These are phyloP conservation scores for Petroica traversi DNA, from an alignment of 2,113 vertebrate species.

Conservation along the genomic window DNA sequence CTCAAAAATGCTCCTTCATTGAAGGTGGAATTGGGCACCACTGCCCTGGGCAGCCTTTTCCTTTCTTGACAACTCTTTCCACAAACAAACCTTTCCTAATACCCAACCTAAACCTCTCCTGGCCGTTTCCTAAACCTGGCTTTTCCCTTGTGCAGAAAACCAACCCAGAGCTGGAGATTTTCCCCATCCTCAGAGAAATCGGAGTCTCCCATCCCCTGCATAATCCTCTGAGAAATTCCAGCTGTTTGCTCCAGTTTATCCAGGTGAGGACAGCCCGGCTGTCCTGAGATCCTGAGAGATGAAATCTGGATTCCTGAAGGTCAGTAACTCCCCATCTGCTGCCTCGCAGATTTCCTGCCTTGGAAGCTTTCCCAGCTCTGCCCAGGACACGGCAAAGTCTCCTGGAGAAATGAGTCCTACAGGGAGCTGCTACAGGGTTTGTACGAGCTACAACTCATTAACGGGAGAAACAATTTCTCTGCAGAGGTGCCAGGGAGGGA, in stretches of 20 bases:
- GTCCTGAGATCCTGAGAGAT: constrained; percentile 32
- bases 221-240: background rate
- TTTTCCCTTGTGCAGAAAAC: background rate
- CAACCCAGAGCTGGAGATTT: background rate
- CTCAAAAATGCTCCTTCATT: background rate
- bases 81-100: background rate
- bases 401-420: constrained; percentile 24
- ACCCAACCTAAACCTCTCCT: background rate
- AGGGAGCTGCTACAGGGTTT: constrained; percentile 18
- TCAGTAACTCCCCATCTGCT: constrained; percentile 56
- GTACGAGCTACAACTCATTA: constrained; percentile 28
- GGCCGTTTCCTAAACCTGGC: background rate
- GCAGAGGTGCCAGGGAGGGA: background rate
- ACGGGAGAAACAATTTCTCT: constrained; percentile 20
- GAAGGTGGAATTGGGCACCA: background rate
- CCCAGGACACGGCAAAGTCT: constrained; percentile 44
- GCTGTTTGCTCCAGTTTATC: background rate
- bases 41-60: background rate
- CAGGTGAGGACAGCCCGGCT: background rate
- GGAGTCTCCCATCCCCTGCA: too few relatives aligned
- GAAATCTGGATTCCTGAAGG: constrained; percentile 51
- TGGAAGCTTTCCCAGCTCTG: constrained; percentile 58
- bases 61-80: background rate
- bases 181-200: fast-evolving
- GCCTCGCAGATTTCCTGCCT: constrained; percentile 36